Evolutionary conservation across 2,797 vertebrate species (phyloP), one percentile per base, ranked within the genome.

Genomic region (Benthosema pterotum): DNA sequence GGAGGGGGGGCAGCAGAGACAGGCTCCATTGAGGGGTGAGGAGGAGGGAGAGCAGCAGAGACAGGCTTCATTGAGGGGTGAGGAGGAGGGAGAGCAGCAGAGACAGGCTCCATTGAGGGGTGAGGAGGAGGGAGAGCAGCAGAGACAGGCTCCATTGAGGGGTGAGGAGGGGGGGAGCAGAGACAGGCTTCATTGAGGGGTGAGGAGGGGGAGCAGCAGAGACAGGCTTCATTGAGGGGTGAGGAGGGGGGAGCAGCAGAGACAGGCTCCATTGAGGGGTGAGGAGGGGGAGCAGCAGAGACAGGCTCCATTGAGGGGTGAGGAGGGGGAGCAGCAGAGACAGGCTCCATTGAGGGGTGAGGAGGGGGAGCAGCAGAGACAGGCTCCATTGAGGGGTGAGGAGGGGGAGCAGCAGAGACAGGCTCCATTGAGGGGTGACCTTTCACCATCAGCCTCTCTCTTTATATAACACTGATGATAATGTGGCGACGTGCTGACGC

Each of bases 401-500:
- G 45, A 45, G 17, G 42, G 53, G 54, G 48, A 49, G 43, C 5
- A 42, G 57, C 56, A 42, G 57, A 60, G 64, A 52, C 42, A 42
- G 7, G 13, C 32, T 54, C 28, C 2, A 25, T 25, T 25, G 28
- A 46, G 11, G 51, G 46, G 19, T 62, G 50, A 72, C 42, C 60
- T 77, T 47, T 74, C 74, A 56, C 72, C 63, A 71, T 75, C 69
- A 38, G 5, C n/a, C 61, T 71, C 17, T 16, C 9, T 46, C 60
- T 78, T 78, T 77, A 74, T 75, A 57, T 72, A 78, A 71, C 59
- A 72, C 32, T 9, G 32, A 2, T 38, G 57, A 58, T 75, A 65
- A 80, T 65, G 54, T 60, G 63, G 58, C 43, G 62, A 64, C 8
- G 55, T 63, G 49, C 56, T 85, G 83, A 84, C 72, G 75, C 72